Base-by-base conservation (phyloP, 2,888 invertebrate genomes). In the Thereva unica region DNA sequence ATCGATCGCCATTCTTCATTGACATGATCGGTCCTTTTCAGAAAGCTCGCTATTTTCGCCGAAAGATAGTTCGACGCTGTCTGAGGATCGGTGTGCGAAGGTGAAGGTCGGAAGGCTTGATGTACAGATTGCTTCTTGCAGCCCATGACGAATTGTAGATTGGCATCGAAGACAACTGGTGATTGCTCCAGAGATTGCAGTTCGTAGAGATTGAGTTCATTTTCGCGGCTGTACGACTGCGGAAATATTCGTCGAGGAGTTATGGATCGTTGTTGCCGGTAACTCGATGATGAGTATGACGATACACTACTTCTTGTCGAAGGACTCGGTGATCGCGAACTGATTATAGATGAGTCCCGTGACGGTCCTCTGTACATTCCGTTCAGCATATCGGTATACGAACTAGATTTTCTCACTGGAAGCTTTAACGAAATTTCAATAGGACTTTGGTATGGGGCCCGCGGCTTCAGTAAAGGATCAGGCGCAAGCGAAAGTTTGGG, bases 1-100 rank as follows among this genome's bases (percentile, higher is more conserved):
- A 90, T 74, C 69, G 88, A 84, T 66, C 86, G 84, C 93, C 93
- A 94, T 76, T 93, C 92, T 74, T 93, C 92, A 87, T 91, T 91
- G 0, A 93, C 88, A 78, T 93, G 93, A 80, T 94, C 93, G 3
- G 93, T 93, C 70, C 91, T 85, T 75, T 86, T 87, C 41, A 94
- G 82, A 74, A 94, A 94, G 75, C 88, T 89, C 65, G 90, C 86
- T 64, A 94, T 93, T 80, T 90, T 91, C 42, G 84, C 85, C 40
- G 88, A 87, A 12, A 94, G 82, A 72, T 87, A 87, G 67, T 89
- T 90, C 0, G 92, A 92, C 2, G 90, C 89, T 0, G 92, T 93
- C 55, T 87, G 84, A 44, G 89, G 86, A 76, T 92, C 91, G 72
- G 87, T 80, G 75, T 90, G 89, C 0, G 93, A 92, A 3, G 93